Percentiles rank a stretch among this genome's conserved stretches.
Evolutionary conservation across 2,797 vertebrate genomes (phyloP).

Genomic region (Nyctibius grandis): DNA sequence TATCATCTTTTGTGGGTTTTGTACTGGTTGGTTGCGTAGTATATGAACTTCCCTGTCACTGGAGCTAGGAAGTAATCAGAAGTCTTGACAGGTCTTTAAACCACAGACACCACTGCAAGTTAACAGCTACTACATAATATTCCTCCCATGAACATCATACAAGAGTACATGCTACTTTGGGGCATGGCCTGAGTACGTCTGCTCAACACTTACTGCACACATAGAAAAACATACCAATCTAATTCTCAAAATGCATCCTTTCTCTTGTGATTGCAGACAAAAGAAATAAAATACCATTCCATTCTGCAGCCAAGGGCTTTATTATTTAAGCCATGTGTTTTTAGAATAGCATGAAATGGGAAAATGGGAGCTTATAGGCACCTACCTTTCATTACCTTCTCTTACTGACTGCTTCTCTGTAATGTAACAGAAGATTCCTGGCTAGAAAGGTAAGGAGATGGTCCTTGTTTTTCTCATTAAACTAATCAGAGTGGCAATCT

Average conservation of each 20-base stretch:
- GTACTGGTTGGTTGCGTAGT: slow-evolving; percentile 40
- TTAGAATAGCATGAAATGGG: not conserved
- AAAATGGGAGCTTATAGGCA: not conserved
- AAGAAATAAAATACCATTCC: not conserved
- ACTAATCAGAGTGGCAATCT: not conserved
- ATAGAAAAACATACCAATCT: not conserved
- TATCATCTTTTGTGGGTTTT: slow-evolving; percentile 31
- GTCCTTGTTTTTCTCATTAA: slow-evolving; percentile 11
- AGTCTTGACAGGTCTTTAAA: slow-evolving; percentile 68
- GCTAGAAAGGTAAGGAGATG: slow-evolving; percentile 46
- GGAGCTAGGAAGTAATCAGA: slow-evolving; percentile 45
- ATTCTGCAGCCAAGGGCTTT: not conserved
- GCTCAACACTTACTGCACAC: not conserved
- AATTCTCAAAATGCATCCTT: not conserved
- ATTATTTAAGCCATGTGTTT: not conserved
- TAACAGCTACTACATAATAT: slow-evolving; percentile 46
- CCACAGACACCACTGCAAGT: slow-evolving; percentile 66
- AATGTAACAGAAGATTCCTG: slow-evolving; percentile 1
- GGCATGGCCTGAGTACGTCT: not conserved
- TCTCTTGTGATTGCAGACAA: not conserved
- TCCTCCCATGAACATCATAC: slow-evolving; percentile 30
- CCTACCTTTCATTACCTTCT: slow-evolving; percentile 33
- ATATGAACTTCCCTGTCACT: slow-evolving; percentile 55
- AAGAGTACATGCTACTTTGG: not conserved
- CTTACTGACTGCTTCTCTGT: not conserved